Base-by-base conservation (phyloP, 2,113 vertebrate species). In the Otocyon megalotis region DNA sequence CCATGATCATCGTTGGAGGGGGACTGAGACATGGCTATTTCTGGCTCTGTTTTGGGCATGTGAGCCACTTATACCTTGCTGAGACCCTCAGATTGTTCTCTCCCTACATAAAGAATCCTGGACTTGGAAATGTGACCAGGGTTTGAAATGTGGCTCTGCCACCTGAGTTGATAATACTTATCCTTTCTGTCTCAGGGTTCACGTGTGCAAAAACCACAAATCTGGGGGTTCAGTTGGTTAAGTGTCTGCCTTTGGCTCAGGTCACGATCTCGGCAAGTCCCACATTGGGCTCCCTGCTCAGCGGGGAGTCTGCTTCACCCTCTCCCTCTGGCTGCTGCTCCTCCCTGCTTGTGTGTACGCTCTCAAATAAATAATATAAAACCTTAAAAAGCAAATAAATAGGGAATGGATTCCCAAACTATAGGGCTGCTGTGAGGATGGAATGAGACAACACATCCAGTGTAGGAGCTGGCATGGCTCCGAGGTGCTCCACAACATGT, bases 401-500 rank as follows among this genome's bases (percentile, higher is more conserved):
- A 9, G 48, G 22, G 14, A 20, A 28, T 11, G 7, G 20, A 87
- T 1, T 32, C 74, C 86, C 63, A 48, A 32, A 32, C 0, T 58
- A 20, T 17, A 58, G 48, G 28, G 28, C 1, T 9, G 48, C 0
- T 8, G 17, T 5, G 54, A 63, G 74, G 48, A 30, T 13, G 9
- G 43, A 48, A 19, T 20, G 50, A 84, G 50, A 15, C 2, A 17
- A 28, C 26, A 16, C 26, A 5, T 0, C 65, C 0, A 50, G 32
- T 53, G 9, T 28, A 6, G 32, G 32, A 37, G 60, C 20, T 0
- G 0, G 50, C 19, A 0, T 0, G 11, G 30, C 35, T 19, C 65
- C 6, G 74, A 7, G 56, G 65, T 0, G 32, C 72, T 54, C 26
- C 35, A 12, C 8, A 24, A 2, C 0, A 0, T 0, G 8, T 77